Evolutionary conservation across 1,140 invertebrate genomes (phyloP), one percentile per base, ranked within the genome.

Genomic region (Linepithema humile): DNA sequence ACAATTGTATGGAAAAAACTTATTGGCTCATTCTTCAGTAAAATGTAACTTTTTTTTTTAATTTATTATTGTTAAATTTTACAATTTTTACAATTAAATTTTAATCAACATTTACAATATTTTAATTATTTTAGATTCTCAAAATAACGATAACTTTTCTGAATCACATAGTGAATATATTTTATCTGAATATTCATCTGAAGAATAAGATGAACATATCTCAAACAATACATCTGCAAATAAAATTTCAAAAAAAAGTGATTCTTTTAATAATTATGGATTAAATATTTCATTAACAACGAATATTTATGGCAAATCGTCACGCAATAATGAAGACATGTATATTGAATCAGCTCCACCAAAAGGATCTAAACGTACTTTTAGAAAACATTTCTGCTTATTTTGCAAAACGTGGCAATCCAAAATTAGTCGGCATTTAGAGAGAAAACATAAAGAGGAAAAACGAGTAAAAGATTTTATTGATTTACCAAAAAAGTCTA

Each of bases 351-450:
- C 48, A 12, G 69, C 48, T 55, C 48, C 45, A 20, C 20, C 48
- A 55, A 72, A 72, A 72, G 45, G 3, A 64, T 64, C 69, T 50
- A 72, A 72, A 53, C 69, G 69, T 35, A 17, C 35, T 35, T 72
- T 72, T 53, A 72, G 69, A 10, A 72, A 72, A 55, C 67, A 72
- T 35, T 72, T 72, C 15, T 72, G 69, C 1, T 55, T 72, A 72
- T 72, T 55, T 29, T 72, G 69, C 69, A 72, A 55, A 50, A 72
- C 69, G 5, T 72, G 69, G 69, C 69, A 72, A 72, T 53, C 69
- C 32, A 72, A 72, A 72, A 53, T 72, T 72, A 35, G 29, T 53
- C 45, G 69, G 1, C 48, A 72, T 17, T 55, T 72, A 38, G 69
- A 72, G 5, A 72, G 69, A 55, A 72, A 72, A 35, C 69, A 72